Conservation (phyloP, 1,140 invertebrate genomes). For the Meteorus sp. region DNA sequence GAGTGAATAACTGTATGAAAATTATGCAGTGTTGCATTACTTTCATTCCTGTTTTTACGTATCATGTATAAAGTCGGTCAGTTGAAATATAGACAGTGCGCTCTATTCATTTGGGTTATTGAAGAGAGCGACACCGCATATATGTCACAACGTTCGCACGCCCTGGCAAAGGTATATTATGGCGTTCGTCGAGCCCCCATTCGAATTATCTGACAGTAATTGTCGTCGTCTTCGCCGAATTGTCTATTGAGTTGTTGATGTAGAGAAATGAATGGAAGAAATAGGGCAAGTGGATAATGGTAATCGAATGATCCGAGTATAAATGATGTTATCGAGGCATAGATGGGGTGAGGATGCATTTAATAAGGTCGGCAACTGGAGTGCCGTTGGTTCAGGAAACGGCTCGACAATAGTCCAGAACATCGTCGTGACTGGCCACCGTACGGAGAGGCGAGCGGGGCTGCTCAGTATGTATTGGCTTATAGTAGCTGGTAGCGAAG, state of each 20-base stretch:
- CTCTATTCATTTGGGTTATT: constrained; percentile 41
- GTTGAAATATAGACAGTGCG: constrained; percentile 7
- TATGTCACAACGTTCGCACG: constrained; percentile 61
- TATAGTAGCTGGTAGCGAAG: constrained; percentile 36
- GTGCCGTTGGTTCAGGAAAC: neutral
- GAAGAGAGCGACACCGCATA: constrained; percentile 59
- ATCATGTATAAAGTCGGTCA: constrained; percentile 19
- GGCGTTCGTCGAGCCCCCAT: constrained; percentile 44
- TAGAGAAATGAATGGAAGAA: too few species aligned
- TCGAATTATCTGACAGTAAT: neutral
- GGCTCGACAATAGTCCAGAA: constrained; percentile 1
- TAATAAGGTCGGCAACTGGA: neutral
- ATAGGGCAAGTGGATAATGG: too few species aligned
- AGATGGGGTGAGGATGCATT: neutral
- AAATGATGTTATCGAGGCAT: neutral
- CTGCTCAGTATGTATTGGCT: too few species aligned
- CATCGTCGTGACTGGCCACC: constrained; percentile 17
- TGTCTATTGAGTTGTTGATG: too few species aligned
- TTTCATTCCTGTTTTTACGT: neutral
- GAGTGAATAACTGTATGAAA: neutral
- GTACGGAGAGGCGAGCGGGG: neutral
- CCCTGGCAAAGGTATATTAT: constrained; percentile 38
- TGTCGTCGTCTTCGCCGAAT: neutral
- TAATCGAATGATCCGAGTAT: too few species aligned
- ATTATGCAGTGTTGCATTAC: neutral